A percentile compares a stretch with the other conserved stretches of the same genome.
Evolutionary conservation across 2,797 vertebrate genomes (phyloP).

Genomic region (Poecilia gillii): DNA sequence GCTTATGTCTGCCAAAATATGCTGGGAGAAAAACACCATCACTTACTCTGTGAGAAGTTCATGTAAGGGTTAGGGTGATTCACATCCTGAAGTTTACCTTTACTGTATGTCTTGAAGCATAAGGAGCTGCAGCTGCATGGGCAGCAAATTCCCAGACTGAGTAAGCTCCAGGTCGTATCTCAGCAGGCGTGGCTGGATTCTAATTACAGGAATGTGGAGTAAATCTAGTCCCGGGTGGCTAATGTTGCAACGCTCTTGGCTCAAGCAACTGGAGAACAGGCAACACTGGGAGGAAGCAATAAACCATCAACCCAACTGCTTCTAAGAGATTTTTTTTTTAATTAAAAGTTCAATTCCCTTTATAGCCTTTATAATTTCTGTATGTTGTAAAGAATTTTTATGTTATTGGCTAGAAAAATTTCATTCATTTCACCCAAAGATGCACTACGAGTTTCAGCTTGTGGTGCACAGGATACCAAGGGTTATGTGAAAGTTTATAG

Average conservation of each 20-base stretch:
- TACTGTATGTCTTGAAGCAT: slow-evolving; percentile 11
- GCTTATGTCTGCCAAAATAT: background rate
- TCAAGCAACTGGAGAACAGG: slow-evolving; percentile 27
- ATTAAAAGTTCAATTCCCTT: slow-evolving; percentile 3
- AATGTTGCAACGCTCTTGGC: slow-evolving; percentile 36
- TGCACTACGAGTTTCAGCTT: background rate
- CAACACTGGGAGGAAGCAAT: slow-evolving; percentile 13
- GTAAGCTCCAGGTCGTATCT: slow-evolving; percentile 35
- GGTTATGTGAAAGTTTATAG: background rate
- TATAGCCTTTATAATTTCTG: background rate
- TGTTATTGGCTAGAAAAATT: background rate
- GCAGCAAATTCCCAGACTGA: slow-evolving; percentile 29
- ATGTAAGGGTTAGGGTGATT: slow-evolving; percentile 16
- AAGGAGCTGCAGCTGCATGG: slow-evolving; percentile 25
- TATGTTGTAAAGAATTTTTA: background rate
- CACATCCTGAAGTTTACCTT: slow-evolving; percentile 13
- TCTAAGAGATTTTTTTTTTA: background rate
- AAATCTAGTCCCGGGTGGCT: slow-evolving; percentile 39
- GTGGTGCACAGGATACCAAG: background rate
- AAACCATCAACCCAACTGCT: background rate
- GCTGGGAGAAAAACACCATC: background rate
- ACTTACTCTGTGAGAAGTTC: slow-evolving; percentile 1
- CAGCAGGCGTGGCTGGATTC: slow-evolving; percentile 45
- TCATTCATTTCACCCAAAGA: background rate
- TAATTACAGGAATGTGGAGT: slow-evolving; percentile 49